phyloP scores from a whole-genome alignment of 2,888 invertebrate species.

The Tiliacea aurago region DNA sequence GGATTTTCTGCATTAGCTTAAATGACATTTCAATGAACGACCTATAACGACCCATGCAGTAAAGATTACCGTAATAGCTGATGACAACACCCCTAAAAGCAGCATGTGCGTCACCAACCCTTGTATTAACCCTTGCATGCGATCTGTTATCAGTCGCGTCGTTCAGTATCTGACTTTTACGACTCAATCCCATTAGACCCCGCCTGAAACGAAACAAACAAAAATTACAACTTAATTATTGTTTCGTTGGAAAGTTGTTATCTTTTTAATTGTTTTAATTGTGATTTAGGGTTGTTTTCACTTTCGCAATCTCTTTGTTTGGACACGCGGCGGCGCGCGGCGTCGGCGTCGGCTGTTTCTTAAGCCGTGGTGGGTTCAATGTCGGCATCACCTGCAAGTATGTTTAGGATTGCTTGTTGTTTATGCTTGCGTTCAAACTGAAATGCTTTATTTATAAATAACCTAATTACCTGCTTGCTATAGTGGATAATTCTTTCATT shows the following conservation, averaged over 20 bases:
- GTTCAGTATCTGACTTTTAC: slow-evolving; percentile 54
- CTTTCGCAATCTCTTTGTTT: slow-evolving; percentile 69
- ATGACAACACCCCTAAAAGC: slow-evolving; percentile 11
- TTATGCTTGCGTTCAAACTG: slow-evolving; percentile 23
- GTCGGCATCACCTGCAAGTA: slow-evolving; percentile 42
- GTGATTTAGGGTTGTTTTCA: slow-evolving; percentile 77
- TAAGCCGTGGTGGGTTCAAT: slow-evolving; percentile 40
- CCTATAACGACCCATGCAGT: not conserved
- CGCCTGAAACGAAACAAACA: slow-evolving; percentile 75
- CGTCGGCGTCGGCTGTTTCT: slow-evolving; percentile 34
- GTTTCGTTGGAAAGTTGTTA: slow-evolving; percentile 73
- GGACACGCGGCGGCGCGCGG: slow-evolving; percentile 57
- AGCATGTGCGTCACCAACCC: slow-evolving; percentile 33
- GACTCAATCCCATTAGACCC: slow-evolving; percentile 65
- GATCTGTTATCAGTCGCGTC: slow-evolving; percentile 52
- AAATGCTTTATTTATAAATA: slow-evolving; percentile 19
- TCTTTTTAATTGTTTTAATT: slow-evolving; percentile 82
- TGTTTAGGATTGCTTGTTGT: slow-evolving; percentile 56
- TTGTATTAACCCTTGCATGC: slow-evolving; percentile 35
- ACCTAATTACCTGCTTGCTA: slow-evolving; percentile 6
- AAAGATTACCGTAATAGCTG: slow-evolving; percentile 20
- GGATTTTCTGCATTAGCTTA: not conserved
- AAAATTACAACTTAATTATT: slow-evolving; percentile 82
- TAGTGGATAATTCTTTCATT: not conserved
- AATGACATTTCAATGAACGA: not conserved